A percentile compares a stretch with the other conserved stretches of the same genome.
phyloP scores from a whole-genome alignment of 2,888 invertebrate species.

The Cephus spinipes region DNA sequence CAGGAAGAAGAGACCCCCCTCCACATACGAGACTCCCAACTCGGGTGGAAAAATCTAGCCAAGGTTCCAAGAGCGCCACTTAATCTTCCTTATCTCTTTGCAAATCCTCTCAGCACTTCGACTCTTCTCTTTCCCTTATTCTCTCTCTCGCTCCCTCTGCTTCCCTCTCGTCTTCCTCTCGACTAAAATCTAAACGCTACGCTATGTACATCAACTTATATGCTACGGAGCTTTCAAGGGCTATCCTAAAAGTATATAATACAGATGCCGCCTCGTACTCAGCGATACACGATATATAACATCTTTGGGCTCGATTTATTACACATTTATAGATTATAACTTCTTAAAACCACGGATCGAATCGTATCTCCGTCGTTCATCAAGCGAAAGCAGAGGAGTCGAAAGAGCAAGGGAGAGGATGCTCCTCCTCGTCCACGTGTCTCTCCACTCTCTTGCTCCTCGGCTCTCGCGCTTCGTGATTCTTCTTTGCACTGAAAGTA shows the following conservation, averaged over 20 bases:
- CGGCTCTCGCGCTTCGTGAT: neutral
- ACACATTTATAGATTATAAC: conserved; percentile 61
- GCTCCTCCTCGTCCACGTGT: neutral
- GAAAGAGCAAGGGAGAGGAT: neutral
- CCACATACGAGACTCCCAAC: neutral
- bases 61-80: neutral
- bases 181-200: conserved; percentile 29
- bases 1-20: neutral
- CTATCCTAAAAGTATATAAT: conserved; percentile 64
- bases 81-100: neutral
- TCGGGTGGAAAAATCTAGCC: neutral
- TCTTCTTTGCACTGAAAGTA: neutral
- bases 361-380: neutral
- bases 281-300: conserved; percentile 62
- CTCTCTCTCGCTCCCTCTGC: neutral
- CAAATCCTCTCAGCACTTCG: neutral
- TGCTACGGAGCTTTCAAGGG: conserved; percentile 52
- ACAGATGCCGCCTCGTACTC: conserved; percentile 54
- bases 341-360: neutral
- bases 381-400: neutral
- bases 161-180: conserved; percentile 11
- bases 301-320: conserved; percentile 67
- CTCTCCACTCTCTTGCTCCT: neutral
- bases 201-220: conserved; percentile 64
- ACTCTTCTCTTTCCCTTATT: neutral